Conservation (phyloP, 2,113 vertebrate genomes). For the Daboia siamensis region DNA sequence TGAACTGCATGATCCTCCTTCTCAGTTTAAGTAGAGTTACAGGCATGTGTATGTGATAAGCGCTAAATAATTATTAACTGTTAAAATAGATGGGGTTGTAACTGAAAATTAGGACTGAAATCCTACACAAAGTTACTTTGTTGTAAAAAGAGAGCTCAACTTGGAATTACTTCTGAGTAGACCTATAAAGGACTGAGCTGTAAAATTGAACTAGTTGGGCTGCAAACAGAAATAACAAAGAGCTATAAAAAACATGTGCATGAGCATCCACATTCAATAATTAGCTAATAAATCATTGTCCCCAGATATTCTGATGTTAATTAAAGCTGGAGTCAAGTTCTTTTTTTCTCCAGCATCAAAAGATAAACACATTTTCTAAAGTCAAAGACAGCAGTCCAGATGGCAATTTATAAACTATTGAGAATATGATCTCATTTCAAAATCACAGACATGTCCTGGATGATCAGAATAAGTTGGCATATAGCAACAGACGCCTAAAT, state of each 20-base stretch:
- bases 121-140: neutral
- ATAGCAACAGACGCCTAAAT: constrained; percentile 21
- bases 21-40: constrained; percentile 2
- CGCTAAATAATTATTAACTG: constrained; percentile 6
- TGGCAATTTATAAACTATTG: constrained; percentile 53
- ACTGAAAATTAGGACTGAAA: neutral
- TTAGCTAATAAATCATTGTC: constrained; percentile 52
- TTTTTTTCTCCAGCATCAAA: constrained; percentile 16
- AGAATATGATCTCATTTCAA: constrained; percentile 41
- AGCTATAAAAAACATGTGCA: constrained; percentile 32
- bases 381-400: constrained; percentile 19
- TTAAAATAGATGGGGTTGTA: neutral
- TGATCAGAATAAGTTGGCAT: constrained; percentile 36
- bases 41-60: constrained; percentile 22
- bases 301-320: constrained; percentile 39
- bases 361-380: constrained; percentile 56
- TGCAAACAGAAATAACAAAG: constrained; percentile 17
- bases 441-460: constrained; percentile 33
- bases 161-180: neutral
- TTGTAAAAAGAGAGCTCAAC: neutral
- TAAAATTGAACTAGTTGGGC: constrained; percentile 3
- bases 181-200: neutral
- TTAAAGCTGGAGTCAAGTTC: constrained; percentile 56
- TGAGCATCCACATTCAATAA: constrained; percentile 45
- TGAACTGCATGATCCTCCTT: constrained; percentile 11